phyloP scores from a whole-genome alignment of 2,888 invertebrate species.

The Cheilosia scutellata region DNA sequence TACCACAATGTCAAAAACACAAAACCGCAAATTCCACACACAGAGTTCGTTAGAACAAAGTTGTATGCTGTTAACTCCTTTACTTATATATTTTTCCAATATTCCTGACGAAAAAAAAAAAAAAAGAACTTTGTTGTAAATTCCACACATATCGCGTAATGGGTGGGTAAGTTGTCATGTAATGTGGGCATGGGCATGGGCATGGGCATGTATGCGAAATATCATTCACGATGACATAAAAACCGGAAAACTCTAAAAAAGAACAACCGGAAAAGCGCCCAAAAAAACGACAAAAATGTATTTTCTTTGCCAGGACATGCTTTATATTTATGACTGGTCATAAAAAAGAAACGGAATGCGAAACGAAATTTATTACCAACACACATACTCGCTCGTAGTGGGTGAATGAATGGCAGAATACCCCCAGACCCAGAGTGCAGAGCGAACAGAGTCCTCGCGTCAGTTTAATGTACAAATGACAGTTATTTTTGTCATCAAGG shows the following conservation, averaged over 20 bases:
- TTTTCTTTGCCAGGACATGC: conserved; percentile 70
- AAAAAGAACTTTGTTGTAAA: conserved; percentile 31
- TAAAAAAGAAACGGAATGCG: conserved; percentile 70
- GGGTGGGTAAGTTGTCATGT: conserved; percentile 35
- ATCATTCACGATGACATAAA: conserved; percentile 66
- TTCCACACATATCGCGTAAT: conserved; percentile 37
- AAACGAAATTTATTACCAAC: conserved; percentile 71
- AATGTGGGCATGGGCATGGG: neutral
- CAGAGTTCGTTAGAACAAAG: neutral
- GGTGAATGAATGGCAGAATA: too few relatives aligned
- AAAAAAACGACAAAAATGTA: conserved; percentile 52
- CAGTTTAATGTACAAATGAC: conserved; percentile 65
- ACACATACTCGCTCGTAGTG: neutral
- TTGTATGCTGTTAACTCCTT: neutral
- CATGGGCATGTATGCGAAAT: conserved; percentile 53
- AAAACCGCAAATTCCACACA: neutral
- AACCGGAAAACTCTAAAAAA: conserved; percentile 43
- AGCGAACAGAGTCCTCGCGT: conserved; percentile 49
- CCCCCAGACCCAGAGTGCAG: too few relatives aligned
- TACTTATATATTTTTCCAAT: conserved; percentile 2
- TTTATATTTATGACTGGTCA: conserved; percentile 74
- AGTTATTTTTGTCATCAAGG: conserved; percentile 66
- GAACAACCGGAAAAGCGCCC: conserved; percentile 8
- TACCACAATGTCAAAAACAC: conserved; percentile 7
- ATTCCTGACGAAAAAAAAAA: neutral